phyloP scores from a whole-genome alignment of 2,113 vertebrate genomes.

The Barbus barbus region DNA sequence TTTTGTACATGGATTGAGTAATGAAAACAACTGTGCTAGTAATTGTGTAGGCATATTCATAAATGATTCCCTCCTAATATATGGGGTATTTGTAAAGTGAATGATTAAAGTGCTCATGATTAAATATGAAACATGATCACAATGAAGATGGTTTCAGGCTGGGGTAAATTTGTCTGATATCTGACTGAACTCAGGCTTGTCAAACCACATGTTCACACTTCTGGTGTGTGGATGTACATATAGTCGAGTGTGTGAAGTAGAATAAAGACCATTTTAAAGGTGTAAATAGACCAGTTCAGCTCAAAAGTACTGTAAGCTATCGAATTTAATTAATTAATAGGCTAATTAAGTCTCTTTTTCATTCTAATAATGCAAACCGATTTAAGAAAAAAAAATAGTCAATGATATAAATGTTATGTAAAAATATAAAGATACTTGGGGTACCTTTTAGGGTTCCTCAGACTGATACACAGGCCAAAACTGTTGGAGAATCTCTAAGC shows the following conservation, averaged over 20 bases:
- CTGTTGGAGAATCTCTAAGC: not conserved
- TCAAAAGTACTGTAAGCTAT: not conserved
- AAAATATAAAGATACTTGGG: not conserved
- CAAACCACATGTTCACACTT: slow-evolving; percentile 44
- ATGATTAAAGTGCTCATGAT: not conserved
- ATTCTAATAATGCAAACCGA: not conserved
- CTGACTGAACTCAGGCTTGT: slow-evolving; percentile 9
- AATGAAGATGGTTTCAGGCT: slow-evolving; percentile 15
- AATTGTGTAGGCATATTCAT: not conserved
- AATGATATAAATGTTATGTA: not conserved
- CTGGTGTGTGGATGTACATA: slow-evolving; percentile 12
- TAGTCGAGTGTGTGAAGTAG: not conserved
- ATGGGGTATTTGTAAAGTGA: not conserved
- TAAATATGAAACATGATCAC: not conserved
- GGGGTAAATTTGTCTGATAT: slow-evolving; percentile 31
- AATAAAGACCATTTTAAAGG: not conserved
- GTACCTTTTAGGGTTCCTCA: not conserved
- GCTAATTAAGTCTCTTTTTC: not conserved
- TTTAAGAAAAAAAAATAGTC: not conserved
- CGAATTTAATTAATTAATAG: not conserved
- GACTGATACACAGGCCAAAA: not conserved
- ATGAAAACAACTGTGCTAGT: not conserved
- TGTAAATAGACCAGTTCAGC: not conserved
- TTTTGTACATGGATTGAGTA: not conserved
- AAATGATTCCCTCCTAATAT: not conserved